Conservation (phyloP, 2,888 invertebrate genomes). For the Scaptomyza reducta region DNA sequence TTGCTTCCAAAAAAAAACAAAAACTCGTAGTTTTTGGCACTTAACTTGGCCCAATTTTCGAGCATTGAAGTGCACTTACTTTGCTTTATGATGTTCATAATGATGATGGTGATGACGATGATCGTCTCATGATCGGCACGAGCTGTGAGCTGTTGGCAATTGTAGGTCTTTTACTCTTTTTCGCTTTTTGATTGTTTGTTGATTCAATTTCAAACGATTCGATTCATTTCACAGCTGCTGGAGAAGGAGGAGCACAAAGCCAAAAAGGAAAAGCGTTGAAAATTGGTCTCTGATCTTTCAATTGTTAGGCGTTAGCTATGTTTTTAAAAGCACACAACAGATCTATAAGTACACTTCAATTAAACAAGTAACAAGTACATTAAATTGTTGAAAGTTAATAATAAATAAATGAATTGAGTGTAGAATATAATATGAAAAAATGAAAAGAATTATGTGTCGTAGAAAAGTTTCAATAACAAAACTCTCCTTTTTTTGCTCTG, state of each 20-base stretch:
- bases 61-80: conserved; percentile 72
- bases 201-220: conserved; percentile 62
- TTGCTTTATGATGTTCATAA: conserved; percentile 43
- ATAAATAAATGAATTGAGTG: neutral
- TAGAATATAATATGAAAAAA: neutral
- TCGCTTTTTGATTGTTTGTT: conserved; percentile 35
- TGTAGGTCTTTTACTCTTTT: conserved; percentile 35
- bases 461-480: neutral
- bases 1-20: conserved; percentile 23
- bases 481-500: neutral
- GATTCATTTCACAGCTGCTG: conserved; percentile 63
- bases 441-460: neutral
- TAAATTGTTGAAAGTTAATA: neutral
- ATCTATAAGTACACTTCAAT: neutral
- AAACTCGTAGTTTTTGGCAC: conserved; percentile 64
- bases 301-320: conserved; percentile 33
- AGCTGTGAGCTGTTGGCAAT: conserved; percentile 41
- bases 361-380: neutral
- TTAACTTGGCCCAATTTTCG: conserved; percentile 75
- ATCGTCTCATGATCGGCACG: conserved; percentile 57
- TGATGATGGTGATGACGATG: conserved; percentile 25
- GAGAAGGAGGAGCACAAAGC: conserved; percentile 35
- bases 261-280: conserved; percentile 77
- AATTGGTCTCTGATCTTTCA: conserved; percentile 71
- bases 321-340: conserved; percentile 52